These are phyloP conservation scores for Enhydra lutris DNA, from an alignment of 2,113 vertebrate species.

Conservation along the genomic window DNA sequence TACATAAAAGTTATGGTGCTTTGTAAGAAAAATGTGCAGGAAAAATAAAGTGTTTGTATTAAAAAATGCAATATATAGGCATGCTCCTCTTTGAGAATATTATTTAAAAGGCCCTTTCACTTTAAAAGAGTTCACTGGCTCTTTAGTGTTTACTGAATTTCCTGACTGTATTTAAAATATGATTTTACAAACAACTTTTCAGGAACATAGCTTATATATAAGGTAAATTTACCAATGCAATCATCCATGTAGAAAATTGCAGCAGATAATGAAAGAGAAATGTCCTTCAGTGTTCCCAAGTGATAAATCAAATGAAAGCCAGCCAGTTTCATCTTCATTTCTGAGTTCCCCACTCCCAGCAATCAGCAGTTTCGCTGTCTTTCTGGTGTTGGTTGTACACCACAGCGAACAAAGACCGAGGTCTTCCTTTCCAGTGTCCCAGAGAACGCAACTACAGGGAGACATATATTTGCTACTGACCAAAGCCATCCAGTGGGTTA, in stretches of 20 bases:
- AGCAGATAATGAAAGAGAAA: not conserved
- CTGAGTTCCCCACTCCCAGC: not conserved
- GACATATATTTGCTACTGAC: not conserved
- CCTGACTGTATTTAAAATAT: not conserved
- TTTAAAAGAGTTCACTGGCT: not conserved
- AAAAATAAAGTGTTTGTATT: not conserved
- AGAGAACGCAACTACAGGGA: not conserved
- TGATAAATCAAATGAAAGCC: not conserved
- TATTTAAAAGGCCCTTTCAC: not conserved
- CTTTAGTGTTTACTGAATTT: not conserved
- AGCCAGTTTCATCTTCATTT: not conserved
- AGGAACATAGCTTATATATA: not conserved
- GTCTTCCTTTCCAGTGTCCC: not conserved
- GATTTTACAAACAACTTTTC: not conserved
- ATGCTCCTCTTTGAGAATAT: not conserved
- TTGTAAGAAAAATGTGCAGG: not conserved
- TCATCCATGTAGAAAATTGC: conserved; percentile 10
- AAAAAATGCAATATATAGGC: not conserved
- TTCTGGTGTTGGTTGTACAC: not conserved
- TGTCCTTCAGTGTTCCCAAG: not conserved
- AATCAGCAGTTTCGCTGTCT: not conserved
- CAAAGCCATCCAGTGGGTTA: not conserved
- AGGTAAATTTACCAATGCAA: not conserved
- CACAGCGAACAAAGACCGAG: not conserved
- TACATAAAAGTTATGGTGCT: not conserved